Evolutionary conservation across 2,797 vertebrate genomes (phyloP).

Genomic region (Peromyscus aztecus): DNA sequence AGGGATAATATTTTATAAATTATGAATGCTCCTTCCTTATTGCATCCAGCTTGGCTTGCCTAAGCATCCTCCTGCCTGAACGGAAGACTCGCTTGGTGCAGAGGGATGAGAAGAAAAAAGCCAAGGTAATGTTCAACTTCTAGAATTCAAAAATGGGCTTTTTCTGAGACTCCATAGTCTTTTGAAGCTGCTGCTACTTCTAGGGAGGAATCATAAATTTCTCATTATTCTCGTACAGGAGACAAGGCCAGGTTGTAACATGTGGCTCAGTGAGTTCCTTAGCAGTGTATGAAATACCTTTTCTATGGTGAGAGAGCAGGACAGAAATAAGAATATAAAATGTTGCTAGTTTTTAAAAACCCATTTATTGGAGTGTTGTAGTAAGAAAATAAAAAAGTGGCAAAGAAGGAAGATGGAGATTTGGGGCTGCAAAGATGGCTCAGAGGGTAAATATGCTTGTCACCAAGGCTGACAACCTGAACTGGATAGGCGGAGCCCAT

Average conservation of each 20-base stretch:
- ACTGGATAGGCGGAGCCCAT: neutral
- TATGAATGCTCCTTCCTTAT: constrained; percentile 68
- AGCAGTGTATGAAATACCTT: neutral
- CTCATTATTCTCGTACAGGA: neutral
- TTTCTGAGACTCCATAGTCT: neutral
- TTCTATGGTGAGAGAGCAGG: neutral
- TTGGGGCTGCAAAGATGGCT: neutral
- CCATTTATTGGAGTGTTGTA: neutral
- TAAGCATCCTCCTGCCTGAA: constrained; percentile 55
- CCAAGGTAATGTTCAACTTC: constrained; percentile 44
- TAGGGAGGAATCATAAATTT: constrained; percentile 36
- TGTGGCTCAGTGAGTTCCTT: neutral
- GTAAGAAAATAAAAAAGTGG: neutral
- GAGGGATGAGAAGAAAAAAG: neutral
- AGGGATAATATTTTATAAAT: constrained; percentile 71
- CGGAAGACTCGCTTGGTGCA: constrained; percentile 49
- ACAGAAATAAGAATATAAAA: neutral
- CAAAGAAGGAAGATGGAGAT: neutral
- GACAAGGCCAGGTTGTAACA: neutral
- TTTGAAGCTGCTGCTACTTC: constrained; percentile 9
- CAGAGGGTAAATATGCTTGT: neutral
- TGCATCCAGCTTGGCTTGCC: constrained; percentile 53
- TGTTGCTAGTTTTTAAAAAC: neutral
- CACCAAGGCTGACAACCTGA: neutral
- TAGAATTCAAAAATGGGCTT: constrained; percentile 52